Evolutionary conservation across 2,797 vertebrate genomes (phyloP).

Genomic region (Onychomys leucogaster): DNA sequence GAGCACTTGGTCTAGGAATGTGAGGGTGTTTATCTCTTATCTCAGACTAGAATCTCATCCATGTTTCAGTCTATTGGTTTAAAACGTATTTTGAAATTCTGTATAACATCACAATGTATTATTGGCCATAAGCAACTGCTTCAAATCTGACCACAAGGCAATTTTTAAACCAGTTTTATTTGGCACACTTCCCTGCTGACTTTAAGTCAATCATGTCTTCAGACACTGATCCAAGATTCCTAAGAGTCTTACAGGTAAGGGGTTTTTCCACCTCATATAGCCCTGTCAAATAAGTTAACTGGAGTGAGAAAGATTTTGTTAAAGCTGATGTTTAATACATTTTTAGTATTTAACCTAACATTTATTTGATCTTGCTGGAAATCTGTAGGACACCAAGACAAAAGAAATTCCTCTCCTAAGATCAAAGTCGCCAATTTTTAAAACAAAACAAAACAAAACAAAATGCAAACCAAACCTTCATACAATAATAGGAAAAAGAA

Average conservation of each 20-base stretch:
- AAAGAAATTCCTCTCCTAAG: slow-evolving; percentile 78
- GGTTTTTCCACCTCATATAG: not conserved
- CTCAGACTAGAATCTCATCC: slow-evolving; percentile 57
- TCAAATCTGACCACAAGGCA: slow-evolving; percentile 16
- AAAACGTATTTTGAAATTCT: slow-evolving; percentile 52
- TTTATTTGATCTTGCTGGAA: slow-evolving; percentile 77
- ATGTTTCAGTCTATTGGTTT: not conserved
- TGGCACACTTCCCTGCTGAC: not conserved
- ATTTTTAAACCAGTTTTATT: slow-evolving; percentile 59
- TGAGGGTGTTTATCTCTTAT: slow-evolving; percentile 60
- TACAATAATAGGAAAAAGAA: slow-evolving; percentile 81
- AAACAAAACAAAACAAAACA: slow-evolving; percentile 66
- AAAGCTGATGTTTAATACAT: slow-evolving; percentile 43
- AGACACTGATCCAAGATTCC: not conserved
- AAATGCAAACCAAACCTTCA: slow-evolving; percentile 50
- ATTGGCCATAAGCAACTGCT: not conserved
- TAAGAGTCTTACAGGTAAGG: not conserved
- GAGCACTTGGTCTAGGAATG: slow-evolving; percentile 67
- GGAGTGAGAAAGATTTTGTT: slow-evolving; percentile 20
- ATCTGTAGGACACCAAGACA: slow-evolving; percentile 55
- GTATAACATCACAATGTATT: not conserved
- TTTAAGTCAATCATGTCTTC: slow-evolving; percentile 54
- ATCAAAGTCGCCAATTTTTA: slow-evolving; percentile 71
- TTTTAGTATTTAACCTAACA: slow-evolving; percentile 68
- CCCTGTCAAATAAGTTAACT: slow-evolving; percentile 11